Base-by-base conservation (phyloP, 2,113 vertebrate genomes). In the Solea senegalensis region DNA sequence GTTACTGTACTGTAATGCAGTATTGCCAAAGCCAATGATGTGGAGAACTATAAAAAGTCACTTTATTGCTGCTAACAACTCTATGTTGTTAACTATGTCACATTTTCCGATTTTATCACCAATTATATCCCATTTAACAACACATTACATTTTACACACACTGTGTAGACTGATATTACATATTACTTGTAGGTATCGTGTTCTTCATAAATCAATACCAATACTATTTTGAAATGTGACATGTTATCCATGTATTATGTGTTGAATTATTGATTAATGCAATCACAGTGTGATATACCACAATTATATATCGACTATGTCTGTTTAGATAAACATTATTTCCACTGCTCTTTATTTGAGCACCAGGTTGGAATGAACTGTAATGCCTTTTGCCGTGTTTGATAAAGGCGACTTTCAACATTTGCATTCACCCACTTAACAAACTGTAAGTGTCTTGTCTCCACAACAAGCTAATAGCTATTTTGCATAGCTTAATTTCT, bases 341-440 rank as follows among this genome's bases (percentile, higher is more conserved):
- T 68, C 1, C 13, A 57, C 3, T 56, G 16, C 46, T 55, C n/a
- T 41, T 14, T 14, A 3, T 12, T 70, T 70, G 6, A 34, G 34
- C 34, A 34, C 34, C 34, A 34, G 34, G 34, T 44, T 44, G 43
- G 43, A 44, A 41, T 34, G 3, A 28, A 51, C 34, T 61, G 10
- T 0, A 1, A 9, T 45, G 7, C 43, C 7, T 28, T 44, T 43
- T 8, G 5, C 65, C 9, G 8, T n/a, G 9, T 53, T 41, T 44
- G 11, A 54, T 49, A 40, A 43, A 8, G 0, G 15, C 16, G 27
- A 13, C 52, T 65, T 51, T 57, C 49, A 12, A 27, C 56, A 74
- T 68, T 66, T 57, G 16, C 46, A 52, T 53, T 61, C 39, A 66
- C 67, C 40, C 44, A 26, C 28, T 82, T 48, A 77, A 80, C n/a